Evolutionary conservation across 2,888 invertebrate species (phyloP).

Genomic region (Leucophenga maculata): DNA sequence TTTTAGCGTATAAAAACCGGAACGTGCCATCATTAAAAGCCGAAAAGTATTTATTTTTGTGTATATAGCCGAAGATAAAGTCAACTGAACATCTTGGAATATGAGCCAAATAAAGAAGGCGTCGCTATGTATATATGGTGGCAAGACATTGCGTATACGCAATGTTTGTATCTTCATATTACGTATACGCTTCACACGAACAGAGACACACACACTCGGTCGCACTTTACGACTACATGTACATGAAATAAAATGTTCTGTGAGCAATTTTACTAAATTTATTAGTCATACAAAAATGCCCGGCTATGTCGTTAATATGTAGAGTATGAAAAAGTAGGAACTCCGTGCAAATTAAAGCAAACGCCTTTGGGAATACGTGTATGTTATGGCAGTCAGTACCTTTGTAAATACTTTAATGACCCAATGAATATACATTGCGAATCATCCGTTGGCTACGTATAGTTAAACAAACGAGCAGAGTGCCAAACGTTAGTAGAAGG

Average conservation of each 20-base stretch:
- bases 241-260: slow-evolving; percentile 50
- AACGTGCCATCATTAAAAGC: slow-evolving; percentile 24
- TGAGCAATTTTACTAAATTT: slow-evolving; percentile 44
- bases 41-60: background rate
- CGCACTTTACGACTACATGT: slow-evolving; percentile 56
- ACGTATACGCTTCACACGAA: slow-evolving; percentile 49
- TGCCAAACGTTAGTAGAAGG: no score
- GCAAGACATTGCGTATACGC: slow-evolving; percentile 11
- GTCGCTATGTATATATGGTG: slow-evolving; percentile 46
- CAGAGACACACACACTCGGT: slow-evolving; percentile 18
- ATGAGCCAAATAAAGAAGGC: background rate
- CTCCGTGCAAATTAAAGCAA: no score
- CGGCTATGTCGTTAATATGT: background rate
- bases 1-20: slow-evolving; percentile 18
- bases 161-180: slow-evolving; percentile 29
- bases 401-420: slow-evolving; percentile 13
- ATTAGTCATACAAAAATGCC: slow-evolving; percentile 43
- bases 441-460: no score
- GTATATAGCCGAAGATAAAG: background rate
- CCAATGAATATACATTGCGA: background rate
- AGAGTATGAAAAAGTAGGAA: background rate
- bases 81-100: no score
- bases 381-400: background rate
- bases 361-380: background rate
- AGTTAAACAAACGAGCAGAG: no score